phyloP scores from a whole-genome alignment of 2,113 vertebrate species.

The Sturnira hondurensis region DNA sequence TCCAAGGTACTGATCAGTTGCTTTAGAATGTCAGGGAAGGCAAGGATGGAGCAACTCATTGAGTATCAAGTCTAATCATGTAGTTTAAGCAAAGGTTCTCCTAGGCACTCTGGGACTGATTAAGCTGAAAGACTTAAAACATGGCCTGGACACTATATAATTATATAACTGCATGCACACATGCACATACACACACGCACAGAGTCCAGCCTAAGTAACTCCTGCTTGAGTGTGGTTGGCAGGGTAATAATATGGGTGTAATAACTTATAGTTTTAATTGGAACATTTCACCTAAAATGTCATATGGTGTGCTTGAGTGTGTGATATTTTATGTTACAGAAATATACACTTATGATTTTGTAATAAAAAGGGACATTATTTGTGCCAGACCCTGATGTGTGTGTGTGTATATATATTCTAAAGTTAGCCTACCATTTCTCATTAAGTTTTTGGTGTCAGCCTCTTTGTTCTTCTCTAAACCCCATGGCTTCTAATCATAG shows the following conservation, averaged over 20 bases:
- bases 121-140: neutral
- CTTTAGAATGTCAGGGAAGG: neutral
- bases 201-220: no score
- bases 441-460: neutral
- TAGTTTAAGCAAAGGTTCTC: conserved; percentile 19
- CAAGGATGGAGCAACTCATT: neutral
- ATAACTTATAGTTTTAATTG: no score
- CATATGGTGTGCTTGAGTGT: no score
- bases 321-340: no score
- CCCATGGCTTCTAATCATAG: neutral
- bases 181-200: no score
- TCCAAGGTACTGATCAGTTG: neutral
- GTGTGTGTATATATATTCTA: neutral
- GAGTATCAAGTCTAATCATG: neutral
- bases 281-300: no score
- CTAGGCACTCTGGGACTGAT: neutral
- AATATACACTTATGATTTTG: no score
- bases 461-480: neutral
- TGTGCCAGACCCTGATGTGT: no score
- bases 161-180: neutral
- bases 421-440: neutral
- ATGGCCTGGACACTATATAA: neutral
- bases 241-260: no score
- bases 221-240: no score
- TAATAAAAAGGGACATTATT: no score